Percentiles rank a stretch among this genome's conserved stretches.
Evolutionary conservation across 2,113 vertebrate genomes (phyloP).

Genomic region (Scomber scombrus): DNA sequence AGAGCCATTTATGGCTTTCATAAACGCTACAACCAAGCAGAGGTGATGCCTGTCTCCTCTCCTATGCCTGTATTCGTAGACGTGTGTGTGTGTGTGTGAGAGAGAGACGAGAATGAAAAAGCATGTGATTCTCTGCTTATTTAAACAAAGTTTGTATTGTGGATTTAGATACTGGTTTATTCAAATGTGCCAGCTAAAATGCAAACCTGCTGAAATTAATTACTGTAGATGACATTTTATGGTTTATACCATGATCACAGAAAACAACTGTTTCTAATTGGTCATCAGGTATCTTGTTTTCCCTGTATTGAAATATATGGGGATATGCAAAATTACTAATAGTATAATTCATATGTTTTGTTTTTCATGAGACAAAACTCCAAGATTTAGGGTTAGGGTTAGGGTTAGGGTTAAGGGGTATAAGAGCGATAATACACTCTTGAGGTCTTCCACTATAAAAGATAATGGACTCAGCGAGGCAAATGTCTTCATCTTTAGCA

Average conservation of each 20-base stretch:
- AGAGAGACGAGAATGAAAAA: slow-evolving; percentile 13
- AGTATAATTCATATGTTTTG: no score
- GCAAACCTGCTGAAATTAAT: neutral
- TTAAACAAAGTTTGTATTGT: neutral
- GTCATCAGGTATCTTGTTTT: neutral
- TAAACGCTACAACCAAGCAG: slow-evolving; percentile 79
- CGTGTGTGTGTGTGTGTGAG: slow-evolving; percentile 28
- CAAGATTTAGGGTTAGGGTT: no score
- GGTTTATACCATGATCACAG: neutral
- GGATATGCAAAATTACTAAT: no score
- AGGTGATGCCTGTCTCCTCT: slow-evolving; percentile 84
- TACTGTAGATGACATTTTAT: neutral
- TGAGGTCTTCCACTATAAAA: neutral
- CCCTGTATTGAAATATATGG: no score
- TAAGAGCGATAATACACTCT: neutral
- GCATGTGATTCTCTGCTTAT: neutral
- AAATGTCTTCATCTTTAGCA: neutral
- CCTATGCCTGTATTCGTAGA: slow-evolving; percentile 53
- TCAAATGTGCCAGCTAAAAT: slow-evolving; percentile 12
- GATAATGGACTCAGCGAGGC: neutral
- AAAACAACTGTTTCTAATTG: neutral
- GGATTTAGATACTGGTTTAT: slow-evolving; percentile 8
- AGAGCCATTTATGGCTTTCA: slow-evolving; percentile 86
- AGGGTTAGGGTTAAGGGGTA: neutral
- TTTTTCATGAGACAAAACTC: no score